Percentiles rank a stretch among this genome's conserved stretches.
These are phyloP conservation scores for Andrena chrysosceles DNA, from an alignment of 2,888 invertebrate species.

Conservation along the genomic window DNA sequence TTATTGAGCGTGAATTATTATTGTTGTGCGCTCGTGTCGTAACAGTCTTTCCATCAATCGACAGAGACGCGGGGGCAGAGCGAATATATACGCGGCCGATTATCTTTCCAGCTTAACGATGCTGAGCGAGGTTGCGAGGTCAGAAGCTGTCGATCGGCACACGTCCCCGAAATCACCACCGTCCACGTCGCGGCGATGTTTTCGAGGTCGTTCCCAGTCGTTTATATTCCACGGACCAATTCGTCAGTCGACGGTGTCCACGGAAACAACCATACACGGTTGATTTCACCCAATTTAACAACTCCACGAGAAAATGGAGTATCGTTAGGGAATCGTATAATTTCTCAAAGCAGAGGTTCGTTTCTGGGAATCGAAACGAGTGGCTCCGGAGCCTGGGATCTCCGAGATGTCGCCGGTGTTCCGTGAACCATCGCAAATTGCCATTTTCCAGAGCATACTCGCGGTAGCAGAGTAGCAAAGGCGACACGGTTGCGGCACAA, in stretches of 20 bases:
- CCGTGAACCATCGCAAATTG: constrained; percentile 7
- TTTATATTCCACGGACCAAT: not conserved
- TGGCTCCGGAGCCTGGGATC: not conserved
- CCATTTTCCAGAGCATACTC: constrained; percentile 7
- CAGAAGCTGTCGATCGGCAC: constrained; percentile 47
- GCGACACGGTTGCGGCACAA: constrained; percentile 22
- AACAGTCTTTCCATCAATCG: constrained; percentile 64
- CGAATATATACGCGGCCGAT: constrained; percentile 47
- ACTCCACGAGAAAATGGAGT: no score
- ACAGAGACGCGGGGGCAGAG: constrained; percentile 5
- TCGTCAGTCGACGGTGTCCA: not conserved
- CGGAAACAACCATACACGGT: no score
- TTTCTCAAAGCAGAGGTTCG: not conserved
- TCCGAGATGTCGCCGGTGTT: not conserved
- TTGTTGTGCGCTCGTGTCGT: constrained; percentile 70
- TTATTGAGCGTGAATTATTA: constrained; percentile 73
- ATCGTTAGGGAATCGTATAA: no score
- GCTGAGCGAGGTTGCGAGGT: constrained; percentile 68
- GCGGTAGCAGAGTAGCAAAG: no score
- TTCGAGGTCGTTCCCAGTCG: constrained; percentile 5
- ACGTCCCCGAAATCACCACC: constrained; percentile 25
- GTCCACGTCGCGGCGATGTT: not conserved
- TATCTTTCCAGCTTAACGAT: constrained; percentile 60
- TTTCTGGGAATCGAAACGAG: not conserved
- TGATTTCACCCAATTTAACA: no score